Evolutionary conservation across 2,797 vertebrate species (phyloP).

Genomic region (Spizella passerina): DNA sequence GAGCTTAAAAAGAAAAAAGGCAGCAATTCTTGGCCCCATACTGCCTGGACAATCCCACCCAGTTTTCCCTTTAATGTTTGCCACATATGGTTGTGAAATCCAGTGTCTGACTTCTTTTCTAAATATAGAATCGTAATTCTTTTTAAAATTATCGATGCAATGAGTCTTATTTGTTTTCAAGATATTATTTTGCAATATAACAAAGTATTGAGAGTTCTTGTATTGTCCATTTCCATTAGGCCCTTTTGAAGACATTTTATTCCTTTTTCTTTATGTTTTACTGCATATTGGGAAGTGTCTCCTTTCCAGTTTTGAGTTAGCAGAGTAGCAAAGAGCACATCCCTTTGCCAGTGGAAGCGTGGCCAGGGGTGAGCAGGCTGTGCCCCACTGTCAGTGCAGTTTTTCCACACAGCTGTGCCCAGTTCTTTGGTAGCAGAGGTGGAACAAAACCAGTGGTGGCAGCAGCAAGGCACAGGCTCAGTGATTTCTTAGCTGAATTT

Average conservation of each 20-base stretch:
- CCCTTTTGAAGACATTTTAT: not conserved
- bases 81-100: conserved; percentile 59
- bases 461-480: not conserved
- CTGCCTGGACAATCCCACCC: not conserved
- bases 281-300: not conserved
- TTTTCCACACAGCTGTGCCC: not conserved
- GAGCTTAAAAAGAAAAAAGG: not conserved
- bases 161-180: not conserved
- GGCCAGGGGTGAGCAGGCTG: not conserved
- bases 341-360: not conserved
- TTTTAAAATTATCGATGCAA: not conserved
- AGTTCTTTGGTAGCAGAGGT: not conserved
- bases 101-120: not conserved
- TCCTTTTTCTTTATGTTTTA: not conserved
- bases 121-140: conserved; percentile 5
- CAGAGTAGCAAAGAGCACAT: not conserved
- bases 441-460: not conserved
- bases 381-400: not conserved
- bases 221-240: not conserved
- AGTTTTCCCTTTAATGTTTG: not conserved
- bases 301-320: not conserved
- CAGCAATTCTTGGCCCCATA: not conserved
- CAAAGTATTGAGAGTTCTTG: not conserved
- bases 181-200: not conserved
- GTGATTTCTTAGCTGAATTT: not conserved